A percentile compares a stretch with the other conserved stretches of the same genome.
These are phyloP conservation scores for Pungitius pungitius DNA, from an alignment of 2,113 vertebrate genomes.

Conservation along the genomic window DNA sequence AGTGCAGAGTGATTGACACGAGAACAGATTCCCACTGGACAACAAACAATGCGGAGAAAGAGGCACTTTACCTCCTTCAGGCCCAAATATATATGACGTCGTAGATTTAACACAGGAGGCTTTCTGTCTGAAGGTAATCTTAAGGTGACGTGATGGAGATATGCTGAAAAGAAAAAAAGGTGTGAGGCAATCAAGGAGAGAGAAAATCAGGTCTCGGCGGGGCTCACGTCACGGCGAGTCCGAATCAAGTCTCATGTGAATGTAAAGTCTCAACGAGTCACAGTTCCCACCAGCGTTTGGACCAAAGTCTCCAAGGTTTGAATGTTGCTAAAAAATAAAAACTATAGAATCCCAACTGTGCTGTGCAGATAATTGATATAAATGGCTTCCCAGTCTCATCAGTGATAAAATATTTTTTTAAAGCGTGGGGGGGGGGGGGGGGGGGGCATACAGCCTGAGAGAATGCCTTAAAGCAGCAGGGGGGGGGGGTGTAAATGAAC, in stretches of 20 bases:
- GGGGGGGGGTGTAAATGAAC: background rate
- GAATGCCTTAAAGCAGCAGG: constrained; percentile 21
- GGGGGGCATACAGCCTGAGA: constrained; percentile 17
- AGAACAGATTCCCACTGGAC: background rate
- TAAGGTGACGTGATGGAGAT: no score
- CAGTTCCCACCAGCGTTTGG: background rate
- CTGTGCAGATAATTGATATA: constrained; percentile 31
- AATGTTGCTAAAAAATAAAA: constrained; percentile 3
- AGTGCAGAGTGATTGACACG: background rate
- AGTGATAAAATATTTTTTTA: constrained; percentile 25
- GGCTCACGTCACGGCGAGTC: background rate
- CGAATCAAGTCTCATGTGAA: background rate
- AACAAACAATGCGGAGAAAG: background rate
- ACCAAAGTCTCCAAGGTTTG: background rate
- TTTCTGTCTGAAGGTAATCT: no score
- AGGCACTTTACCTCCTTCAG: background rate
- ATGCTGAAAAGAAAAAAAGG: no score
- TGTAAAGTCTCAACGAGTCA: no score
- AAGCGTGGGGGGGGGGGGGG: background rate
- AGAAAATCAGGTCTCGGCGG: background rate
- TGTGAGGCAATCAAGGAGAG: no score
- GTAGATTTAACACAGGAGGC: no score
- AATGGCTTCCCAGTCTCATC: constrained; percentile 25
- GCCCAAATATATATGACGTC: no score
- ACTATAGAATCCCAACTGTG: constrained; percentile 7